These are phyloP conservation scores for Toxotes jaculatrix DNA, from an alignment of 2,113 vertebrate species.

Conservation along the genomic window DNA sequence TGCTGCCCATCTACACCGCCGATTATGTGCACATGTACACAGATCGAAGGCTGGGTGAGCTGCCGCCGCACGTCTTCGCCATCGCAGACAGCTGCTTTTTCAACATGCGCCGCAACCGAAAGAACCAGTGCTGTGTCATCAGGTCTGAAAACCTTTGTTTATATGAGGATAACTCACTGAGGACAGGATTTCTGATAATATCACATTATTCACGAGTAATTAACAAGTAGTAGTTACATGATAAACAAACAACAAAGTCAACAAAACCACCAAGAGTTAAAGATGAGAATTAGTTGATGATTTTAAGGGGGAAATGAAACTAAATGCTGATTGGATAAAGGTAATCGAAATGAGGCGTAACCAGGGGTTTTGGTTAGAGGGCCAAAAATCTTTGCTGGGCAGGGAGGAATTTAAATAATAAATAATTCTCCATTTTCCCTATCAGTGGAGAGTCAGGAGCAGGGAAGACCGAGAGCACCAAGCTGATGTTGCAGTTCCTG, in stretches of 20 bases:
- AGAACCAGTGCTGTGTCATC: conserved; percentile 95
- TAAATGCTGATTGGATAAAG: too few relatives aligned
- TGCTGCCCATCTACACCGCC: conserved; percentile 91
- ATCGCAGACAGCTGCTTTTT: conserved; percentile 96
- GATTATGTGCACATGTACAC: conserved; percentile 92
- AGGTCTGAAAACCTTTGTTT: conserved; percentile 82
- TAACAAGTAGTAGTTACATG: background rate
- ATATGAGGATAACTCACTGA: background rate
- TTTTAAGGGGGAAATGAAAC: too few relatives aligned
- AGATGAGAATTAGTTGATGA: too few relatives aligned
- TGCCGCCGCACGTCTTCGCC: conserved; percentile 95
- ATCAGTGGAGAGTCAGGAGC: conserved; percentile 96
- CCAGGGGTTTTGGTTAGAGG: background rate
- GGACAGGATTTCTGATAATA: background rate
- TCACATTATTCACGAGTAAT: background rate
- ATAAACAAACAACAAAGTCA: background rate
- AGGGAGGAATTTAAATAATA: background rate
- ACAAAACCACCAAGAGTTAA: too few relatives aligned
- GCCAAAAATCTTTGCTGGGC: background rate
- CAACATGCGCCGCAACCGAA: conserved; percentile 91
- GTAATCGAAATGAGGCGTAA: background rate
- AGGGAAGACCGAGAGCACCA: conserved; percentile 97
- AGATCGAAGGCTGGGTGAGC: conserved; percentile 89
- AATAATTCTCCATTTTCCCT: conserved; percentile 8
- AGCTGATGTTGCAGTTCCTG: conserved; percentile 95